A percentile compares a stretch with the other conserved stretches of the same genome.
These are phyloP conservation scores for Capreolus pygargus DNA, from an alignment of 2,113 vertebrate genomes.

Conservation along the genomic window DNA sequence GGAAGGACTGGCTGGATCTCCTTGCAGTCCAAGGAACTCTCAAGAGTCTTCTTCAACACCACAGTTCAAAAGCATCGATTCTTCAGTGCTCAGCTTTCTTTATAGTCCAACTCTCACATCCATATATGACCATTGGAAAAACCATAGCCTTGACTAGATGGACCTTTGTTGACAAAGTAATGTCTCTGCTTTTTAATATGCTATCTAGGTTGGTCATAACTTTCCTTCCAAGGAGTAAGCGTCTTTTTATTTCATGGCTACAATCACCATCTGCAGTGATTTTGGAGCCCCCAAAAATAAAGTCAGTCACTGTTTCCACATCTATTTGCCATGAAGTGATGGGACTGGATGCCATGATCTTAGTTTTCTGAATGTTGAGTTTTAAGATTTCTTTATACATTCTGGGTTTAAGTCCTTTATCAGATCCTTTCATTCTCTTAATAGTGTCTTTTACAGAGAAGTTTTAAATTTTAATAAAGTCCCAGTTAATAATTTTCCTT, in stretches of 20 bases:
- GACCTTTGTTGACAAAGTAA: background rate
- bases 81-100: rapidly evolving
- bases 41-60: background rate
- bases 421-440: background rate
- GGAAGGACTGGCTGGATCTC: background rate
- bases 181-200: background rate
- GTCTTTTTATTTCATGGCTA: background rate
- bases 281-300: background rate
- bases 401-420: background rate
- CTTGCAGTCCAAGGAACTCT: background rate
- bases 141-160: background rate
- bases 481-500: background rate
- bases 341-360: background rate
- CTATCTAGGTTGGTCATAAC: background rate
- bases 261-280: background rate
- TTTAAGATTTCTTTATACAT: background rate
- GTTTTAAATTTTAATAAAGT: background rate
- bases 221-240: background rate
- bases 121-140: background rate
- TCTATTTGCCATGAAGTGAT: background rate
- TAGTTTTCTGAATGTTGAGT: background rate
- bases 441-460: background rate
- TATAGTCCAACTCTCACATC: background rate
- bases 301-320: background rate
- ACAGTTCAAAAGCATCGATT: background rate